Evolutionary conservation across 2,113 vertebrate species (phyloP).

Genomic region (Stigmatopora nigra): DNA sequence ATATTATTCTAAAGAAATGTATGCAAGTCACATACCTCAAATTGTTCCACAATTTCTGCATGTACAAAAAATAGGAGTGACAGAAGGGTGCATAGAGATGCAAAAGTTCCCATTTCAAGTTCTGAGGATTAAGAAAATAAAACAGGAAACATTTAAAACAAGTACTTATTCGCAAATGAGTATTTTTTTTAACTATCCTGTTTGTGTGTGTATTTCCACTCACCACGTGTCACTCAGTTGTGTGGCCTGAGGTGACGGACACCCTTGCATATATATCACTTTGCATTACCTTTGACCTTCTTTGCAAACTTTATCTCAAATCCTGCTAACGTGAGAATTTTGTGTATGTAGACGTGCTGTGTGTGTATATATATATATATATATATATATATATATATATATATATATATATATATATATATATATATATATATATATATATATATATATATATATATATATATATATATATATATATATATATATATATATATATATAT

Average conservation of each 20-base stretch:
- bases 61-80: slow-evolving; percentile 23
- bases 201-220: slow-evolving; percentile 24
- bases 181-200: neutral
- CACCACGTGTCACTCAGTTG: slow-evolving; percentile 28
- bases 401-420: neutral
- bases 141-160: neutral
- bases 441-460: neutral
- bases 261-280: slow-evolving; percentile 28
- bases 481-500: neutral
- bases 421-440: neutral
- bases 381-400: neutral
- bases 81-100: slow-evolving; percentile 21
- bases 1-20: slow-evolving; percentile 22
- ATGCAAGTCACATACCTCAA: slow-evolving; percentile 39
- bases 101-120: slow-evolving; percentile 31
- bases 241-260: neutral
- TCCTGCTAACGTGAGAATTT: neutral
- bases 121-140: neutral
- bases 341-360: neutral
- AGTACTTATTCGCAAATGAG: neutral
- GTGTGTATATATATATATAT: neutral
- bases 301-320: slow-evolving; percentile 17
- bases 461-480: neutral
- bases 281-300: slow-evolving; percentile 21
- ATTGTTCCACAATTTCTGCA: slow-evolving; percentile 52